Percentiles rank a stretch among this genome's conserved stretches.
These are phyloP conservation scores for Lacanobia oleracea DNA, from an alignment of 2,888 invertebrate species.

Conservation along the genomic window DNA sequence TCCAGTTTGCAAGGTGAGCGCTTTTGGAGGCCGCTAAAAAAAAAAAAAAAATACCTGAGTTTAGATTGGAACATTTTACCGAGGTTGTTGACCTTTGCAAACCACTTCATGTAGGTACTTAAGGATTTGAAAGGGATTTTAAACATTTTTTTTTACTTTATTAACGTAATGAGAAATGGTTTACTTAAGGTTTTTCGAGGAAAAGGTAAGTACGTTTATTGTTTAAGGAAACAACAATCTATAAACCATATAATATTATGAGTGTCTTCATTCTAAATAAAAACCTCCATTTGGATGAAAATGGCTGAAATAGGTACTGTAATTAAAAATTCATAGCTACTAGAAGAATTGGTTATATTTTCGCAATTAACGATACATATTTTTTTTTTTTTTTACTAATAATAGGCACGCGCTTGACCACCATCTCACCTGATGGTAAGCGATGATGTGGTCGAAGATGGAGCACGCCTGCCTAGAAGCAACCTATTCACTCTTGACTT, in stretches of 20 bases:
- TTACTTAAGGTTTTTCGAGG: neutral
- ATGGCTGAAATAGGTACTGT: neutral
- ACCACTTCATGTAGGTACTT: slow-evolving; percentile 31
- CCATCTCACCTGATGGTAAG: too few relatives aligned
- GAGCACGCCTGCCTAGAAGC: too few relatives aligned
- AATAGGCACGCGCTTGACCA: too few relatives aligned
- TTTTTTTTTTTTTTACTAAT: too few relatives aligned
- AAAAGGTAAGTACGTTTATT: too few relatives aligned
- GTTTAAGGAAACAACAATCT: too few relatives aligned
- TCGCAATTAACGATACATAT: too few relatives aligned
- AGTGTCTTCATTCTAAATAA: too few relatives aligned
- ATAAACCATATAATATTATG: neutral
- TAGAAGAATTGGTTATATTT: neutral
- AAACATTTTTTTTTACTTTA: neutral
- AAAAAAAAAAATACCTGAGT: slow-evolving; percentile 49
- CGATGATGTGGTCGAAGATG: too few relatives aligned
- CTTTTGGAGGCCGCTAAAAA: slow-evolving; percentile 69
- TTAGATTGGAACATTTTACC: slow-evolving; percentile 62
- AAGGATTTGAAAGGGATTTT: slow-evolving; percentile 48
- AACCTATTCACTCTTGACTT: too few relatives aligned
- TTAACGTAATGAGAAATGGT: slow-evolving; percentile 19
- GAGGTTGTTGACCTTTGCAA: slow-evolving; percentile 70
- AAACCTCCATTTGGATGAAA: too few relatives aligned
- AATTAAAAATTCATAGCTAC: neutral
- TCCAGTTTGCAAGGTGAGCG: slow-evolving; percentile 75